A percentile compares a stretch with the other conserved stretches of the same genome.
phyloP scores from a whole-genome alignment of 2,888 invertebrate genomes.

The Eudemis profundana region DNA sequence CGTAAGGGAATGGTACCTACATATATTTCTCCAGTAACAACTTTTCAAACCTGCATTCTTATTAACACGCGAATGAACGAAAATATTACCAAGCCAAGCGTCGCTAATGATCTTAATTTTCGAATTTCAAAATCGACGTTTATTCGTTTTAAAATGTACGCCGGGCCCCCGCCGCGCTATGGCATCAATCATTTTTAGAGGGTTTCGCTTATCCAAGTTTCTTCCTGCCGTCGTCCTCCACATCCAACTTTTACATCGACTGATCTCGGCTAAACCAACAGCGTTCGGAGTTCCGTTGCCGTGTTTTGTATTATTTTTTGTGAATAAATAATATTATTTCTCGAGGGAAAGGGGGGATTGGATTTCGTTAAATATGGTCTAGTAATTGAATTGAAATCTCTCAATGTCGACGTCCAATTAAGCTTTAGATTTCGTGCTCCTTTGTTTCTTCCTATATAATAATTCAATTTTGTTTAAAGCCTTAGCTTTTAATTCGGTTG shows the following conservation, averaged over 20 bases:
- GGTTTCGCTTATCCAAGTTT: slow-evolving; percentile 85
- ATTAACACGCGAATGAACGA: slow-evolving; percentile 61
- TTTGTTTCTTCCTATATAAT: slow-evolving; percentile 75
- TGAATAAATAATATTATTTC: slow-evolving; percentile 85
- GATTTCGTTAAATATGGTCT: slow-evolving; percentile 86
- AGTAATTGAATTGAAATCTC: slow-evolving; percentile 86
- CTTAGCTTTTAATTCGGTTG: slow-evolving; percentile 51
- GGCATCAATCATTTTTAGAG: slow-evolving; percentile 86
- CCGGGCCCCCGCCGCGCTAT: slow-evolving; percentile 59
- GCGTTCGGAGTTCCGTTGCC: slow-evolving; percentile 73
- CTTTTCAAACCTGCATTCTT: no score
- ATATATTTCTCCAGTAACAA: no score
- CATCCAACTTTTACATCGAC: slow-evolving; percentile 80
- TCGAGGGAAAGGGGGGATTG: slow-evolving; percentile 82
- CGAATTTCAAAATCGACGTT: slow-evolving; percentile 80
- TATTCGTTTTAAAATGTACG: slow-evolving; percentile 81
- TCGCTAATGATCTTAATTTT: slow-evolving; percentile 83
- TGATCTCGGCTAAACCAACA: slow-evolving; percentile 84
- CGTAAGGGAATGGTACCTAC: no score
- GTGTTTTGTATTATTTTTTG: slow-evolving; percentile 84
- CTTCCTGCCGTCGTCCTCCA: slow-evolving; percentile 77
- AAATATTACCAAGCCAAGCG: slow-evolving; percentile 63
- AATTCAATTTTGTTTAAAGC: slow-evolving; percentile 67
- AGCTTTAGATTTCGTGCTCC: slow-evolving; percentile 80
- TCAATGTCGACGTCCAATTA: slow-evolving; percentile 85